Percentiles rank a stretch among this genome's conserved stretches.
These are phyloP conservation scores for Fregata magnificens DNA, from an alignment of 2,113 vertebrate species.

Conservation along the genomic window DNA sequence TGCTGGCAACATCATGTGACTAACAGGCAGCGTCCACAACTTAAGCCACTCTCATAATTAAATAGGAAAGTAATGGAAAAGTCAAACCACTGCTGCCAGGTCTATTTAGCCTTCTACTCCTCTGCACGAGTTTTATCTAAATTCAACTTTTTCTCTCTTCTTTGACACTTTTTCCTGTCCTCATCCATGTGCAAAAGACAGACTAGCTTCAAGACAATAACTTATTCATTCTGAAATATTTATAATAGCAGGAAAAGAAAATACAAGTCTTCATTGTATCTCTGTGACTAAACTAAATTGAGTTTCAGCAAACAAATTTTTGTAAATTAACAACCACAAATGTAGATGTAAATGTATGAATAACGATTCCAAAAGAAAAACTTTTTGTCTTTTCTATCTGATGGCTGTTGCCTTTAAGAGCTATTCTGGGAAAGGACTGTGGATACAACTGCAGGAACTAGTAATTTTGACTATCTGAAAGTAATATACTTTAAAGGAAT, in stretches of 20 bases:
- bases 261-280: background rate
- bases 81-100: background rate
- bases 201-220: background rate
- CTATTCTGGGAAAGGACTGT: background rate
- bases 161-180: background rate
- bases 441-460: background rate
- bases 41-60: background rate
- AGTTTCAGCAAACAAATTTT: background rate
- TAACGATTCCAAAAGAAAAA: background rate
- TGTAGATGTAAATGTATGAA: background rate
- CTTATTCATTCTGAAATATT: background rate
- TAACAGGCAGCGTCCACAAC: background rate
- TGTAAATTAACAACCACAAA: background rate
- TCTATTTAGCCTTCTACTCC: background rate
- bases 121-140: background rate
- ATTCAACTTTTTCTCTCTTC: background rate
- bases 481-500: background rate
- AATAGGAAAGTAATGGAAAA: background rate
- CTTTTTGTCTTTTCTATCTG: background rate
- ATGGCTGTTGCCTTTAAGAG: background rate
- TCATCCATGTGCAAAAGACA: background rate
- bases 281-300: background rate
- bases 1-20: conserved; percentile 8
- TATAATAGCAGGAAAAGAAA: background rate
- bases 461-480: background rate